Conservation (phyloP, 2,797 vertebrate species). For the Danio choprae region DNA sequence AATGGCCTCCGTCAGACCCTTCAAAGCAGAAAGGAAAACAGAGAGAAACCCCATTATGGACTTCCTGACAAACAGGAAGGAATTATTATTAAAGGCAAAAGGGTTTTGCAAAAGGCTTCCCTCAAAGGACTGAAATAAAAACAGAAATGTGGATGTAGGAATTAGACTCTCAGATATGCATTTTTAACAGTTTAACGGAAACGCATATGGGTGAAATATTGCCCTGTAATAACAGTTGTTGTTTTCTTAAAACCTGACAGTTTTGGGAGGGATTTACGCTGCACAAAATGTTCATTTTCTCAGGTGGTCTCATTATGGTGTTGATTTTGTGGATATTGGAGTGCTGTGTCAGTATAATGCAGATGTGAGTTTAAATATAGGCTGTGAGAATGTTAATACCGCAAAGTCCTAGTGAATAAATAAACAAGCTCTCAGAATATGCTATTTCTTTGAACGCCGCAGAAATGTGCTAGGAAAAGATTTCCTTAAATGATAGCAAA, state of each 20-base stretch:
- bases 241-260: neutral
- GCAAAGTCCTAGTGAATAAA: neutral
- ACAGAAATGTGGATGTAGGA: constrained; percentile 23
- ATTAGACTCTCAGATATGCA: constrained; percentile 27
- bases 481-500: neutral
- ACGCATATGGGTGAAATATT: constrained; percentile 13
- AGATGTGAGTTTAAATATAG: constrained; percentile 31
- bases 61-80: constrained; percentile 37
- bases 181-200: constrained; percentile 43
- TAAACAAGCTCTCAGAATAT: constrained; percentile 10
- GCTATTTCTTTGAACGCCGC: neutral
- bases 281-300: constrained; percentile 10
- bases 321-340: constrained; percentile 3
- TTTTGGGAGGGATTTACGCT: neutral
- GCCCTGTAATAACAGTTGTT: neutral
- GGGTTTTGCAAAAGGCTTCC: constrained; percentile 27
- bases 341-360: constrained; percentile 16
- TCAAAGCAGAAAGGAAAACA: constrained; percentile 26
- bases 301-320: constrained; percentile 19
- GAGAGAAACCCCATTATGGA: constrained; percentile 12
- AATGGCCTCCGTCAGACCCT: constrained; percentile 4
- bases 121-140: constrained; percentile 23
- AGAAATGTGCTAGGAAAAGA: neutral
- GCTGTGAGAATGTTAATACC: neutral
- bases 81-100: constrained; percentile 31